Percentiles rank a stretch among this genome's conserved stretches.
These are phyloP conservation scores for Norana najaformis DNA, from an alignment of 2,888 invertebrate species.

Conservation along the genomic window DNA sequence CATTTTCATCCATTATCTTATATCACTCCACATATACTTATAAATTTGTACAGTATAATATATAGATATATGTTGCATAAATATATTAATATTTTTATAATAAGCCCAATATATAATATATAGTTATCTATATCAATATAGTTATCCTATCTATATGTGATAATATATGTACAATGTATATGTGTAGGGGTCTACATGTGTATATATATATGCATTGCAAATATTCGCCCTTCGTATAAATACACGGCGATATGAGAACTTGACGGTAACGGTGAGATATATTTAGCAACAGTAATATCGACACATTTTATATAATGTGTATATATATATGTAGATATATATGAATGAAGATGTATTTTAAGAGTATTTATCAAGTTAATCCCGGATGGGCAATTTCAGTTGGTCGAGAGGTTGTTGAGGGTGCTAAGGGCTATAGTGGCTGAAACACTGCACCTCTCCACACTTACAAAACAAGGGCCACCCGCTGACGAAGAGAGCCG, in stretches of 20 bases:
- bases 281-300: no score
- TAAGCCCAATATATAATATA: neutral
- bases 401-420: constrained; percentile 5
- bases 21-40: no score
- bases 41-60: neutral
- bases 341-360: neutral
- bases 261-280: no score
- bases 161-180: neutral
- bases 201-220: neutral
- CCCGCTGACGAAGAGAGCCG: neutral
- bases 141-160: neutral
- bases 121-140: neutral
- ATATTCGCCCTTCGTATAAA: neutral
- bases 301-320: neutral
- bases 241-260: no score
- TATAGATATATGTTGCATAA: neutral
- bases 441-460: neutral
- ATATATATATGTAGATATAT: neutral
- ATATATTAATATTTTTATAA: neutral
- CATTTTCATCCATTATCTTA: neutral
- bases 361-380: neutral
- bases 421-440: neutral
- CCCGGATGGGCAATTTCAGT: neutral
- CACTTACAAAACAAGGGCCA: neutral
- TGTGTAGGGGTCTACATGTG: no score